Evolutionary conservation across 2,797 vertebrate genomes (phyloP).

Genomic region (Lutjanus argentimaculatus): DNA sequence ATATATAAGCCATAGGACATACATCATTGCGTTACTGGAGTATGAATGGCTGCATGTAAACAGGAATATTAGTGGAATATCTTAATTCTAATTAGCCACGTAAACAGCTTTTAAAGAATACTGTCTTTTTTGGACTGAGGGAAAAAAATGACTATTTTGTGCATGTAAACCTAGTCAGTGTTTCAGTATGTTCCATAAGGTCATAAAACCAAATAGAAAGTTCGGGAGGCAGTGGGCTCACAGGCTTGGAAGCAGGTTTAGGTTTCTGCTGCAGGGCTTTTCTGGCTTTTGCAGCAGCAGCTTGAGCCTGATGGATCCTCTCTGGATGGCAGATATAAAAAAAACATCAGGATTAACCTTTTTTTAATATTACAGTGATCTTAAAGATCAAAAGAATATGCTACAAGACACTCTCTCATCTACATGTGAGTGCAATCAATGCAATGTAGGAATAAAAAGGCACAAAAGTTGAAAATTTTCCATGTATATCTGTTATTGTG

Average conservation of each 20-base stretch:
- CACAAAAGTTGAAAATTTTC: not conserved
- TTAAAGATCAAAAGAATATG: not conserved
- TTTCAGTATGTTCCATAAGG: too few relatives aligned
- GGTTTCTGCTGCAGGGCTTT: conserved; percentile 98
- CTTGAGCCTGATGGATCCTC: conserved; percentile 97
- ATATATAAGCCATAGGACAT: too few relatives aligned
- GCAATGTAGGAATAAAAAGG: not conserved
- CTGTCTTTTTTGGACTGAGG: too few relatives aligned
- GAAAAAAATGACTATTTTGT: too few relatives aligned
- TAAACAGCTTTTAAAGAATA: too few relatives aligned
- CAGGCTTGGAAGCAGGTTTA: conserved; percentile 94
- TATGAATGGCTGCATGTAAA: too few relatives aligned
- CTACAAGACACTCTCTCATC: not conserved
- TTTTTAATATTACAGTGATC: not conserved
- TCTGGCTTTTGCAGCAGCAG: conserved; percentile 97
- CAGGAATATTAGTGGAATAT: too few relatives aligned
- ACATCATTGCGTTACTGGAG: too few relatives aligned
- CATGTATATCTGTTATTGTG: too few relatives aligned
- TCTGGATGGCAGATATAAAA: conserved; percentile 82
- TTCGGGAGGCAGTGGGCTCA: conserved; percentile 77
- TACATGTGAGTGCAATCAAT: not conserved
- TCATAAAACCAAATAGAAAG: not conserved
- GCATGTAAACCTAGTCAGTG: too few relatives aligned
- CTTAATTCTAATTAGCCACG: too few relatives aligned
- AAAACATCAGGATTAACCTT: not conserved